Evolutionary conservation across 2,113 vertebrate species (phyloP).

Genomic region (Rhizomys pruinosus): DNA sequence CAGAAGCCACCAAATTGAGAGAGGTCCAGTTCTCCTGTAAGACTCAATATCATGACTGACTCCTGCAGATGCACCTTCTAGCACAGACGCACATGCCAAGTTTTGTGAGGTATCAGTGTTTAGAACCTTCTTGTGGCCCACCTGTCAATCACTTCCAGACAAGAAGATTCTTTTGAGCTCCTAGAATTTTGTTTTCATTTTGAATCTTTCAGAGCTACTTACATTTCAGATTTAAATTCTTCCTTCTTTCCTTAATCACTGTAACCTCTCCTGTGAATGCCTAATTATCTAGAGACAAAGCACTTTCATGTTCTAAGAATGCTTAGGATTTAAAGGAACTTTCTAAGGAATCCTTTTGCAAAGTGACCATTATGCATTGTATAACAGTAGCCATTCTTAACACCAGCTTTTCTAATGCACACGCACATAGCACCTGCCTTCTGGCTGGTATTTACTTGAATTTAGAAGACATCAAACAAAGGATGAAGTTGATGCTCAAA

Average conservation of each 20-base stretch:
- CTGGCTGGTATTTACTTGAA: neutral
- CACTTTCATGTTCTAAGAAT: neutral
- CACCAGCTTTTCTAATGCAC: neutral
- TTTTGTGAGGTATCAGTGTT: neutral
- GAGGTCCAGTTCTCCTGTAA: neutral
- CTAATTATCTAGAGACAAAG: slow-evolving; percentile 51
- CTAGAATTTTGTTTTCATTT: slow-evolving; percentile 24
- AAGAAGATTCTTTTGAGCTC: neutral
- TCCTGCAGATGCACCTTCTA: neutral
- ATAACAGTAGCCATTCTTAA: slow-evolving; percentile 13
- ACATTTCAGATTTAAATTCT: slow-evolving; percentile 43
- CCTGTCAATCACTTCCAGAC: neutral
- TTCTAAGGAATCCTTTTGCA: neutral
- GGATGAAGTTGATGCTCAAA: neutral
- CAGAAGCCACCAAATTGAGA: neutral
- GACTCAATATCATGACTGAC: neutral
- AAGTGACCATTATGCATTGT: slow-evolving; percentile 7
- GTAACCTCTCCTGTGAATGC: neutral
- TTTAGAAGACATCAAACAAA: slow-evolving; percentile 33
- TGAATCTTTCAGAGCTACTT: neutral
- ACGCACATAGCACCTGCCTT: neutral
- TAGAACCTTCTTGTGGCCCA: neutral
- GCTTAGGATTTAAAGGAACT: slow-evolving; percentile 38
- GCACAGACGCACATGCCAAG: neutral
- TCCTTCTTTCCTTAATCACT: neutral